Conservation (phyloP, 2,113 vertebrate genomes). For the Sula dactylatra region DNA sequence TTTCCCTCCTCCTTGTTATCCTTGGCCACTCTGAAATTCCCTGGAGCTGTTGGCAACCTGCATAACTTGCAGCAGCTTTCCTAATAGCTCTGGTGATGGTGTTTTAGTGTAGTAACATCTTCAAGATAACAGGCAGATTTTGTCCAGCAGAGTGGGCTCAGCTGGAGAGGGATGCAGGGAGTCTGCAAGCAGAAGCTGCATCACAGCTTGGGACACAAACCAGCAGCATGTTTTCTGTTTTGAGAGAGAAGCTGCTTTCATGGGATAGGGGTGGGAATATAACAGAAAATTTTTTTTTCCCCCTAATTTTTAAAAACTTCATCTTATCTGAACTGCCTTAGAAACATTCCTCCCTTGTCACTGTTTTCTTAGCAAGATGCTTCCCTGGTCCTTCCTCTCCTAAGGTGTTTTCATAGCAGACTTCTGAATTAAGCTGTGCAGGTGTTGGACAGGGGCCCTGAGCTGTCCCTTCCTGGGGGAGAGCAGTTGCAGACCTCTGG, state of each 20-base stretch:
- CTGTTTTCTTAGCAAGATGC: background rate
- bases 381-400: background rate
- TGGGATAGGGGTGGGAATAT: background rate
- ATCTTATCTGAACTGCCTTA: background rate
- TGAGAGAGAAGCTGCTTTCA: background rate
- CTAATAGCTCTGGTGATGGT: background rate
- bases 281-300: background rate
- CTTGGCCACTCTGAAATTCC: background rate
- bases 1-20: background rate
- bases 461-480: background rate
- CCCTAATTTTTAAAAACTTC: background rate
- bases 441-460: background rate
- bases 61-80: background rate
- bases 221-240: background rate
- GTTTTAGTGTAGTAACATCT: background rate
- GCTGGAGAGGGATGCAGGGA: background rate
- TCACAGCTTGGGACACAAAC: background rate
- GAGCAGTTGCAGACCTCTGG: background rate
- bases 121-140: background rate
- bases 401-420: background rate
- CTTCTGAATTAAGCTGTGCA: background rate
- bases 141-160: background rate
- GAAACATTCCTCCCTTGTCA: background rate
- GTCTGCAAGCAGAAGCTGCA: background rate
- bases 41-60: conserved; percentile 13